A percentile compares a stretch with the other conserved stretches of the same genome.
These are phyloP conservation scores for Spialia ferax DNA, from an alignment of 2,888 invertebrate genomes.

Conservation along the genomic window DNA sequence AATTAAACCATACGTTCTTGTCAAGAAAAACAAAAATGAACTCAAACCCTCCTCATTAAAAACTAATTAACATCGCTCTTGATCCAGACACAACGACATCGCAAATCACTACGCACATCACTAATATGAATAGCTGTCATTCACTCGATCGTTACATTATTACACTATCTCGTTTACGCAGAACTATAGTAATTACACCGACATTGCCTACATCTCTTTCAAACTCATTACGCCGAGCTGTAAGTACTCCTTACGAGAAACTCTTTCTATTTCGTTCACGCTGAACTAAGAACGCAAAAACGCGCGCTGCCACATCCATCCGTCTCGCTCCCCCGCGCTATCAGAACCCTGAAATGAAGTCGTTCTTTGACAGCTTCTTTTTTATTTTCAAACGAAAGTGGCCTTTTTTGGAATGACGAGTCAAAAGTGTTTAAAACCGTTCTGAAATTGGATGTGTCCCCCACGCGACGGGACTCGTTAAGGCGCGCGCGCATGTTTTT, in stretches of 20 bases:
- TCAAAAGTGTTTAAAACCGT: slow-evolving; percentile 62
- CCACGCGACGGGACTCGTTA: slow-evolving; percentile 68
- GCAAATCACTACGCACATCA: slow-evolving; percentile 66
- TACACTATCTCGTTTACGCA: slow-evolving; percentile 79
- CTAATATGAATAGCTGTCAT: slow-evolving; percentile 83
- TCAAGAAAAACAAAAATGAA: slow-evolving; percentile 43
- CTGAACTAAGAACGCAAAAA: slow-evolving; percentile 60
- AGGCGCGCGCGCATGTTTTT: slow-evolving; percentile 69
- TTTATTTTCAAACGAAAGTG: slow-evolving; percentile 58
- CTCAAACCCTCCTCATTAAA: slow-evolving; percentile 71
- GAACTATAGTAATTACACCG: slow-evolving; percentile 75
- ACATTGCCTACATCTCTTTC: slow-evolving; percentile 79
- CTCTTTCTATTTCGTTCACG: slow-evolving; percentile 78
- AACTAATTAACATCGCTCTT: slow-evolving; percentile 74
- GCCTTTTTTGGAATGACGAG: slow-evolving; percentile 69
- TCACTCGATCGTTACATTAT: slow-evolving; percentile 70
- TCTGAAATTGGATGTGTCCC: slow-evolving; percentile 69
- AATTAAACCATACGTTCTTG: slow-evolving; percentile 34
- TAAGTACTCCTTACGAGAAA: slow-evolving; percentile 61
- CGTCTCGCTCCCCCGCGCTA: slow-evolving; percentile 64
- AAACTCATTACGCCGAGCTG: slow-evolving; percentile 75
- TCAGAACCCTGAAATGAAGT: slow-evolving; percentile 61
- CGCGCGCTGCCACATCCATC: slow-evolving; percentile 57
- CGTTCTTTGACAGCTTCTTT: slow-evolving; percentile 60
- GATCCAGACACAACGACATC: slow-evolving; percentile 61